Conservation (phyloP, 2,113 vertebrate genomes). For the Aegotheles bennettii region DNA sequence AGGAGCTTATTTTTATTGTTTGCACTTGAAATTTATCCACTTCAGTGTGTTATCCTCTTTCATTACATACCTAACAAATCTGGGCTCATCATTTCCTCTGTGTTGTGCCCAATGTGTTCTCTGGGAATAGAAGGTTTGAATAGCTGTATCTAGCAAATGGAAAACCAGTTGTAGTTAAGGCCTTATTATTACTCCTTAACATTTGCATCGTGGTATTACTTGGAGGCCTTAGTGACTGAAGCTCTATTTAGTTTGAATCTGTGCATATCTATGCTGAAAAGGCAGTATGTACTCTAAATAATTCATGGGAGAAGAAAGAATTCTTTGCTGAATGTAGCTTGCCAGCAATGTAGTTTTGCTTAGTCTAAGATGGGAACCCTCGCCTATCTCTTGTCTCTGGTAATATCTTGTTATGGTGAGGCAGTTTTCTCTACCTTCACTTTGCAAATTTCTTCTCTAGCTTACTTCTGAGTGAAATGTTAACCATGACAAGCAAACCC, state of each 20-base stretch:
- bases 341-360: background rate
- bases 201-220: background rate
- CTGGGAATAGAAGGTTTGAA: background rate
- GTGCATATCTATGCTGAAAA: background rate
- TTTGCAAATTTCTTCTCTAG: background rate
- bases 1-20: background rate
- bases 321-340: background rate
- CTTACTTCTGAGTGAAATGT: background rate
- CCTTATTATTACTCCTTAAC: background rate
- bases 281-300: background rate
- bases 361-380: background rate
- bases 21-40: background rate
- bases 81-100: background rate
- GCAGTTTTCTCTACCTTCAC: background rate
- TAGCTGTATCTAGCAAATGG: background rate
- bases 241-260: background rate
- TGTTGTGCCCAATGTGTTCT: background rate
- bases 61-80: background rate
- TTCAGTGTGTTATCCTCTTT: background rate
- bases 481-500: background rate
- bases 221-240: background rate
- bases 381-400: background rate
- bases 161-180: background rate
- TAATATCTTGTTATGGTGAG: background rate
- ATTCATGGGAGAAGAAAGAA: background rate